Base-by-base conservation (phyloP, 2,888 invertebrate species). In the Cecidostiba fungosa region DNA sequence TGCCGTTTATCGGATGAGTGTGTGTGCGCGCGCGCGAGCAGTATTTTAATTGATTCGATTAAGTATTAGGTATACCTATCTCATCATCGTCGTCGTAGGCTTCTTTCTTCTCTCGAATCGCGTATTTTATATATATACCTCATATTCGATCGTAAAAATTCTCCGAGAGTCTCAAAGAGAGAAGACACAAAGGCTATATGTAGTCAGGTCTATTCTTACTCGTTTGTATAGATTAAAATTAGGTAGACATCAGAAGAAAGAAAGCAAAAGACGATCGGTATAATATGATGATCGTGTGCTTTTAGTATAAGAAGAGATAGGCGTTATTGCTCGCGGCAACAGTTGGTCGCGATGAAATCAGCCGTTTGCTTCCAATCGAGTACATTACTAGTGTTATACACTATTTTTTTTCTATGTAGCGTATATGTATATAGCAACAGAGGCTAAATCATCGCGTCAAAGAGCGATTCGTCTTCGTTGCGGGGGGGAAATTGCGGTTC, bases 41-140 rank as follows among this genome's bases (percentile, higher is more conserved):
- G 87, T 89, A 90, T 90, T 91, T 92, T 90, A 91, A 91, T 91
- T 91, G 90, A 91, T 91, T 91, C 89, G 89, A 92, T 92, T 91
- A 90, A 54, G 4, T 10, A 47, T 87, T 89, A 88, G 29, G 54
- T n/a, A 62, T 12, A 14, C 8, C 8, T 8, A 36, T 1, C 88
- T 88, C 87, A 32, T 89, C 87, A 54, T 73, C 76, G 87, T 85
- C 79, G 86, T 86, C n/a, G n/a, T n/a, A 85, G 23, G n/a, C 26
- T n/a, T 12, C 43, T 50, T 6, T 47, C 43, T 72, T 66, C 62
- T 23, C 62, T 26, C 62, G 39, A 0, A 39, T n/a, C n/a, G n/a
- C n/a, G n/a, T n/a, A n/a, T n/a, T n/a, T n/a, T n/a, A n/a, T n/a
- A n/a, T n/a, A n/a, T n/a, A 39, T 5, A 1, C 39, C 6, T 54